phyloP scores from a whole-genome alignment of 2,888 invertebrate species.

The Lasioglossum zephyrum region DNA sequence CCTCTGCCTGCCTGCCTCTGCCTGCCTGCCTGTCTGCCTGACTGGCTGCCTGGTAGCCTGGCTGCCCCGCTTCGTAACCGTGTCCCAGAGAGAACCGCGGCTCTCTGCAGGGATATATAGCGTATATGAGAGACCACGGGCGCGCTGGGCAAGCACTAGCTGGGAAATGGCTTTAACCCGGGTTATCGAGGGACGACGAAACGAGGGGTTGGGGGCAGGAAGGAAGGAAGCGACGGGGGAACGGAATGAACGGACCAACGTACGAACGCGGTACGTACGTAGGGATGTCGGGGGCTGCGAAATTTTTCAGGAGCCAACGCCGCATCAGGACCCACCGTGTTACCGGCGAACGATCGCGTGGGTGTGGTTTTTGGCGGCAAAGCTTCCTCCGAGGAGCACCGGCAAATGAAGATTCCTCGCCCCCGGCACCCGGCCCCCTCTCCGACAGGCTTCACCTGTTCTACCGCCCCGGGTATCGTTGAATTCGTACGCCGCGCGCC shows the following conservation, averaged over 20 bases:
- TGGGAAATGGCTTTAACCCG: conserved; percentile 73
- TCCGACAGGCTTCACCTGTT: not conserved
- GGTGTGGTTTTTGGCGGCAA: conserved; percentile 70
- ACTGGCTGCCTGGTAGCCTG: conserved; percentile 61
- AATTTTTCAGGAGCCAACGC: conserved; percentile 71
- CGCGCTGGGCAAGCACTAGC: conserved; percentile 72
- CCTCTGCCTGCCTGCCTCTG: conserved; percentile 29
- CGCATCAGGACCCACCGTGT: conserved; percentile 39
- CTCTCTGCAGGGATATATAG: conserved; percentile 58
- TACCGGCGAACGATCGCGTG: conserved; percentile 49
- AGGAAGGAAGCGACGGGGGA: conserved; percentile 27
- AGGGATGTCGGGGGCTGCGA: conserved; percentile 52
- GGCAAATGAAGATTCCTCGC: conserved; percentile 25
- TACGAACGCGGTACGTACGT: not conserved
- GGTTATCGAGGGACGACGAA: conserved; percentile 68
- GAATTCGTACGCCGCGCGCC: conserved; percentile 15
- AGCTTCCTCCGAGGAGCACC: conserved; percentile 36
- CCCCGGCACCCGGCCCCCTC: not conserved
- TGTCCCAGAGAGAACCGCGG: conserved; percentile 66
- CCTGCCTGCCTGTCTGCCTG: conserved; percentile 64
- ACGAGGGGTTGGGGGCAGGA: conserved; percentile 35
- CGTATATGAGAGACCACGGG: conserved; percentile 67
- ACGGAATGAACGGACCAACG: conserved; percentile 14
- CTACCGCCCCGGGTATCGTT: not conserved
- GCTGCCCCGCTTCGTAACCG: conserved; percentile 54